Percentiles rank a stretch among this genome's conserved stretches.
Evolutionary conservation across 2,113 vertebrate species (phyloP).

Genomic region (Oreocharis arfaki): DNA sequence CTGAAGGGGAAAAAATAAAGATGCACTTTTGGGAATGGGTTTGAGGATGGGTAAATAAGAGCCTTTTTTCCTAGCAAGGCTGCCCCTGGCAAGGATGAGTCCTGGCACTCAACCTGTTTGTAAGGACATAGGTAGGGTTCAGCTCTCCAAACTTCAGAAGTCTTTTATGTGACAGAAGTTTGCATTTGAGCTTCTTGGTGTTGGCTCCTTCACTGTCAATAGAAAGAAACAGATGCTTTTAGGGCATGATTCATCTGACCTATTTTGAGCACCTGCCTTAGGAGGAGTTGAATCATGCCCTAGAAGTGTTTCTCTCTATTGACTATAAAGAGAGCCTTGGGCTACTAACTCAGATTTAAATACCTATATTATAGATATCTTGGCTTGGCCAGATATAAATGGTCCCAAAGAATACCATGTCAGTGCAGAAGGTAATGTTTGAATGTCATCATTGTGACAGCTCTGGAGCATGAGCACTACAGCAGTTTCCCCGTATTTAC

Average conservation of each 20-base stretch:
- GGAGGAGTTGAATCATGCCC: conserved; percentile 37
- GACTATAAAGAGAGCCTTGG: neutral
- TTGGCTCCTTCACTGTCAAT: neutral
- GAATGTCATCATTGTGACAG: neutral
- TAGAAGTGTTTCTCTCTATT: neutral
- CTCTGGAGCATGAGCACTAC: neutral
- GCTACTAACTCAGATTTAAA: neutral
- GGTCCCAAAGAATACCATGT: neutral
- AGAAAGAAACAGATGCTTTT: conserved; percentile 36
- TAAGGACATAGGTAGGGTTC: neutral
- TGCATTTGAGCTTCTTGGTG: neutral
- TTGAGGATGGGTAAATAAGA: neutral
- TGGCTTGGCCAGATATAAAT: neutral
- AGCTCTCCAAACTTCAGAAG: neutral
- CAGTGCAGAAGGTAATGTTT: neutral
- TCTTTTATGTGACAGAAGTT: neutral
- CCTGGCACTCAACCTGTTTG: neutral
- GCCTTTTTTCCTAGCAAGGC: neutral
- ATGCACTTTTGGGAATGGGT: neutral
- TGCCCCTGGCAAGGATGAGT: neutral
- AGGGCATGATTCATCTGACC: conserved; percentile 45
- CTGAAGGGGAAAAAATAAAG: neutral
- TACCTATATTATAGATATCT: neutral
- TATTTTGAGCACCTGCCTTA: conserved; percentile 34
- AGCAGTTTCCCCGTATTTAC: neutral